These are phyloP conservation scores for Metopia argyrocephala DNA, from an alignment of 2,888 invertebrate genomes.

Conservation along the genomic window DNA sequence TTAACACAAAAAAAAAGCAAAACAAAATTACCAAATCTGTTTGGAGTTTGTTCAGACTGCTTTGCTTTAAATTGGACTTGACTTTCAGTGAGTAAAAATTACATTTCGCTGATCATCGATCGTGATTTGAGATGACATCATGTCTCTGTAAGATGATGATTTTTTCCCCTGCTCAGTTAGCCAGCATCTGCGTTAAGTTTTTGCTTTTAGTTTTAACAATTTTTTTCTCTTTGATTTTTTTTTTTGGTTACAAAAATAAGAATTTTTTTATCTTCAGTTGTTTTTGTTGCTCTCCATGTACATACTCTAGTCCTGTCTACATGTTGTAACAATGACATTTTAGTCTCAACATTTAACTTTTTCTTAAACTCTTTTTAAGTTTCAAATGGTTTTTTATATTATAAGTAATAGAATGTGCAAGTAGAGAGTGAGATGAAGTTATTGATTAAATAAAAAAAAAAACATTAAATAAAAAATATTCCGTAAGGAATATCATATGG, in stretches of 20 bases:
- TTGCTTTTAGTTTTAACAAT: constrained; percentile 49
- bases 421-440: constrained; percentile 21
- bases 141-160: constrained; percentile 69
- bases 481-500: background rate
- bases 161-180: constrained; percentile 20
- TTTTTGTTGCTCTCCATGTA: constrained; percentile 38
- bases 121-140: constrained; percentile 78
- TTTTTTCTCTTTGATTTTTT: background rate
- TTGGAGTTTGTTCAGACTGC: constrained; percentile 51
- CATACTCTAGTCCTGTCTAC: constrained; percentile 63
- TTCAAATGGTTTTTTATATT: background rate
- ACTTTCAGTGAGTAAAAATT: constrained; percentile 65
- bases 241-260: constrained; percentile 51
- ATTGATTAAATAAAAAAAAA: background rate
- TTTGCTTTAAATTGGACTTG: constrained; percentile 64
- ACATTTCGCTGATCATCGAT: constrained; percentile 69
- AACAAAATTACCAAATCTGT: background rate
- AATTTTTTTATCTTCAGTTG: constrained; percentile 29
- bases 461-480: background rate
- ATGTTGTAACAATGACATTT: constrained; percentile 64
- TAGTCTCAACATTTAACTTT: constrained; percentile 56
- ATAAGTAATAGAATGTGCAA: constrained; percentile 27
- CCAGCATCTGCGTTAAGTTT: constrained; percentile 63
- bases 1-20: background rate
- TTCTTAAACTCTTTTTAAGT: background rate